Evolutionary conservation across 1,140 invertebrate genomes (phyloP), one percentile per base, ranked within the genome.

Genomic region (Cepaea nemoralis): DNA sequence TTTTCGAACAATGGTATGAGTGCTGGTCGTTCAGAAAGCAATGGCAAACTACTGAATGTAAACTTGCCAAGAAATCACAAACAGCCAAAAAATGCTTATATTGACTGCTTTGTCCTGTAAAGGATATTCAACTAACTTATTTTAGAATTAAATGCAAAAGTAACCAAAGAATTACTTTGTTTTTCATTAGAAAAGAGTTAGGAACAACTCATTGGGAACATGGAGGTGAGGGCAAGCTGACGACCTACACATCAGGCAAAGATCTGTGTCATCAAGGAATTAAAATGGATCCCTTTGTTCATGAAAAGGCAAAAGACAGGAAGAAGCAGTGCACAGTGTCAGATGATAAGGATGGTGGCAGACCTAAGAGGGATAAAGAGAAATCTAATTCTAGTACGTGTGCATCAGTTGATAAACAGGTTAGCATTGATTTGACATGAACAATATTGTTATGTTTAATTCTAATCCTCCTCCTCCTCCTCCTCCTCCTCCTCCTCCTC

Each of bases 201-300:
- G 66, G 42, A 1, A 39, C 37, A 2, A 69, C 77, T 45, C 22
- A 31, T 6, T 79, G 77, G 77, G 77, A 79, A 31, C 40, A 79
- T 79, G 77, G 77, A 67, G 77, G 59, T 42, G 59, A 79, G 6
- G 77, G 77, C 1, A 79, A 79, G 35, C 42, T 79, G 19, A 77
- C 75, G 12, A 63, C 50, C 35, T 77, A 63, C 33, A 55, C 22
- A n/a, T 77, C 75, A 37, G 27, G 6, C 3, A 19, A 39, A 12
- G 75, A 77, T 63, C 55, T 77, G 5, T 1, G 37, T 40, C 3
- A 22, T 10, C 69, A 71, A 6, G 40, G 10, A 71, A 39, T 37
- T 39, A 71, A 19, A 71, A 39, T 24, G 10, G 10, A 40, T 19
- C 35, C n/a, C 22, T 63, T 63, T 6, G 59, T 12, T 6, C 0